Conservation (phyloP, 2,113 vertebrate genomes). For the Hystrix brachyura region DNA sequence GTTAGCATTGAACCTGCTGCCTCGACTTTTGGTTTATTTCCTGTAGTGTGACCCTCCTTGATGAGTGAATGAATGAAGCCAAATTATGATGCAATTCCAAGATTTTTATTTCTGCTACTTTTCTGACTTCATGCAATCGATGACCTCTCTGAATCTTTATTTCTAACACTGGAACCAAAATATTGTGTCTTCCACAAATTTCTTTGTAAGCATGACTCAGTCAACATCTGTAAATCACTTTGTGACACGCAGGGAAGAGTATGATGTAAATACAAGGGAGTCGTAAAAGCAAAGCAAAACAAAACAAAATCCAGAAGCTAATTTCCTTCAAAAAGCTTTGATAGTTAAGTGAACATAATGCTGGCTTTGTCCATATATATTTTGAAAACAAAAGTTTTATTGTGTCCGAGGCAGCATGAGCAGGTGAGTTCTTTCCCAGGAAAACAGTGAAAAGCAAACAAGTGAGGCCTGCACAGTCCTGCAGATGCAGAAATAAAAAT, state of each 20-base stretch:
- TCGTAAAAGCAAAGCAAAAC: constrained; percentile 51
- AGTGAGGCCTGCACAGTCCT: neutral
- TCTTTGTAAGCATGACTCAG: constrained; percentile 41
- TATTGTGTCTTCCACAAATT: constrained; percentile 28
- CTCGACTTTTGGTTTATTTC: neutral
- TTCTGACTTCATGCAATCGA: neutral
- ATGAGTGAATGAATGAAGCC: neutral
- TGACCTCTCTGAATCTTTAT: constrained; percentile 37
- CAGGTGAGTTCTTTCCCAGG: constrained; percentile 59
- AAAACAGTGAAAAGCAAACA: neutral
- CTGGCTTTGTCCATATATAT: constrained; percentile 64
- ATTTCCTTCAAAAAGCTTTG: constrained; percentile 71
- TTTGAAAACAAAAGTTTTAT: constrained; percentile 75
- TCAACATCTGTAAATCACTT: constrained; percentile 75
- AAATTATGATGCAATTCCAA: neutral
- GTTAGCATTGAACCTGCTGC: neutral
- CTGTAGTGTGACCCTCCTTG: neutral
- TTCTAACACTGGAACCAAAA: constrained; percentile 46
- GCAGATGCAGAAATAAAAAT: neutral
- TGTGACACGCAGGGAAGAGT: constrained; percentile 49
- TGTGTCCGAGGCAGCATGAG: constrained; percentile 35
- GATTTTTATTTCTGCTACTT: constrained; percentile 36
- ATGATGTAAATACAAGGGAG: constrained; percentile 75
- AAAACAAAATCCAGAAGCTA: constrained; percentile 71
- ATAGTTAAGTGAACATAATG: constrained; percentile 66